A percentile compares a stretch with the other conserved stretches of the same genome.
Conservation (phyloP, 2,113 vertebrate species). For the Lanius ludovicianus region DNA sequence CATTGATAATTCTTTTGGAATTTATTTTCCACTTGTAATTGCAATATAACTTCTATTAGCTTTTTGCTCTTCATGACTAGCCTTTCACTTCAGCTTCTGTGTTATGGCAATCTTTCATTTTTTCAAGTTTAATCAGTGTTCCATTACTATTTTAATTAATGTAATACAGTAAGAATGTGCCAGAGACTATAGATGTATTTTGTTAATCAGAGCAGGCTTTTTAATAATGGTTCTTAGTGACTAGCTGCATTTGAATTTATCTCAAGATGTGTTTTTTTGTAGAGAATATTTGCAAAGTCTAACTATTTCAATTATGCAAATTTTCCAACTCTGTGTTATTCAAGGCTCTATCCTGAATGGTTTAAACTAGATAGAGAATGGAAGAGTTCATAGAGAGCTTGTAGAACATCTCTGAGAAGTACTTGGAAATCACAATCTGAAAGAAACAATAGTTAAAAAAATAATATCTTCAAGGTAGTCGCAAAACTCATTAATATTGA, state of each 20-base stretch:
- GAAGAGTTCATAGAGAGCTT: neutral
- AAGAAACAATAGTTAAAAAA: neutral
- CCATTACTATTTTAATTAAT: neutral
- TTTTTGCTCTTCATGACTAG: neutral
- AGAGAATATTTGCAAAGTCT: neutral
- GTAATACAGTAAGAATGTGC: neutral
- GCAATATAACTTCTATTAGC: neutral
- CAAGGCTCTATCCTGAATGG: rapidly evolving
- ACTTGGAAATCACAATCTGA: neutral
- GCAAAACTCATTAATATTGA: neutral
- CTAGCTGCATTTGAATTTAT: neutral
- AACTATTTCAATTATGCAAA: neutral
- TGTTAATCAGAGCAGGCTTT: neutral
- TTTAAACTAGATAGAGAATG: neutral
- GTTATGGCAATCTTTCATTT: neutral
- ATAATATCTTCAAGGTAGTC: neutral
- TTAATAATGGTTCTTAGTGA: neutral
- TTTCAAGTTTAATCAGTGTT: neutral
- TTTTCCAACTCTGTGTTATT: neutral
- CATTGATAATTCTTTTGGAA: neutral
- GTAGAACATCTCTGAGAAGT: neutral
- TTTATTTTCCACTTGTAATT: conserved; percentile 20
- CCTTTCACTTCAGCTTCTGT: neutral
- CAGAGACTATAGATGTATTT: neutral
- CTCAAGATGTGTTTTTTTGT: neutral